Evolutionary conservation across 2,888 invertebrate species (phyloP), one percentile per base, ranked within the genome.

Genomic region (Empis livida): DNA sequence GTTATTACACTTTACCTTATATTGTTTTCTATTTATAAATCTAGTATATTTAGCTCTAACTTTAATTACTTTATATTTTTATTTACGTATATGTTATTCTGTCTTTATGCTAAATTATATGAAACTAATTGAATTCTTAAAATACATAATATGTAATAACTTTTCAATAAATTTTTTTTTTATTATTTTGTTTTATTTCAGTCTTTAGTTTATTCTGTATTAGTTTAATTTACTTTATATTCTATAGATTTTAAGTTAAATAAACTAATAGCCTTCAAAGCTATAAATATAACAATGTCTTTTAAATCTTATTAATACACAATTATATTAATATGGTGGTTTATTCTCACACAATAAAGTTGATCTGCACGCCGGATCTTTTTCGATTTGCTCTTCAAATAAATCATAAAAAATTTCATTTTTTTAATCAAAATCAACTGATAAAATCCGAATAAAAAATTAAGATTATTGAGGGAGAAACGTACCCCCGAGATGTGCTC

Each of bases 251-350:
- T 75, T 75, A 75, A 74, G 73, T 75, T 74, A 75, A 74, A 53
- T 49, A 76, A 76, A 76, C 76, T 76, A 71, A 70, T 72, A 77
- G 67, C 75, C 73, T 77, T 78, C 75, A 77, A 77, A 78, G 74
- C 72, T 77, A 65, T 71, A 62, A 71, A 74, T 74, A 76, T 57
- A 55, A 59, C 55, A 51, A 35, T 60, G 54, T 61, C 68, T 73
- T 73, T 72, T 76, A 77, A 75, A 73, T 72, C 73, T 76, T 76
- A 76, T n/a, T 63, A 66, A 69, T 6, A 30, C 13, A 11, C 10
- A 30, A 20, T 5, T 6, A 8, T 27, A 27, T 2, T 8, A 5
- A 3, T 5, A 20, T 5, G n/a, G n/a, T n/a, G n/a, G n/a, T n/a
- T n/a, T n/a, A n/a, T n/a, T n/a, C n/a, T n/a, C n/a, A n/a, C n/a